These are phyloP conservation scores for Etheostoma spectabile DNA, from an alignment of 2,113 vertebrate species.

Conservation along the genomic window DNA sequence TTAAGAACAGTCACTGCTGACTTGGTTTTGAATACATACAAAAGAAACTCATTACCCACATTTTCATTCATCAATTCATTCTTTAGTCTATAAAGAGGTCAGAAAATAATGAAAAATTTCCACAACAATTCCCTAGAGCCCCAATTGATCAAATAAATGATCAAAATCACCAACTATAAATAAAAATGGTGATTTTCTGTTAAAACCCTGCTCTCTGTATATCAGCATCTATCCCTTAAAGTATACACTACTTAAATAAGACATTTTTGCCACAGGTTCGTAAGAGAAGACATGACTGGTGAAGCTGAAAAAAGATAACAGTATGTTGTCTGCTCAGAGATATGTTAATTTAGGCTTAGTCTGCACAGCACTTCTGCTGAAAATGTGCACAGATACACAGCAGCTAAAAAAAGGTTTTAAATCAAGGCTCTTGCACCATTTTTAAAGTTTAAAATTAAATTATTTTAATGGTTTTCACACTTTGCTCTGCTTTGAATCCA, in stretches of 20 bases:
- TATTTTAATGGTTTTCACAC: no score
- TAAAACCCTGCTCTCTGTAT: neutral
- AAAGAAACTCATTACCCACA: neutral
- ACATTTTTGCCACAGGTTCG: neutral
- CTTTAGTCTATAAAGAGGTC: neutral
- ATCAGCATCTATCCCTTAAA: neutral
- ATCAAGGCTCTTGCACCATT: neutral
- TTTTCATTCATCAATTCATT: neutral
- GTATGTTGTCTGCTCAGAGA: conserved; percentile 16
- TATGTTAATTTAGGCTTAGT: conserved; percentile 26
- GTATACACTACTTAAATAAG: neutral
- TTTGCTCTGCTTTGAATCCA: no score
- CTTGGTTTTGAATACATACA: neutral
- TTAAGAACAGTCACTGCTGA: neutral
- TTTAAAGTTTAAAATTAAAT: no score
- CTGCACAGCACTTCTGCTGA: conserved; percentile 25
- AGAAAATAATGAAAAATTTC: no score
- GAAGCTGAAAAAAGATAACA: neutral
- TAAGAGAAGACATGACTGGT: conserved; percentile 7
- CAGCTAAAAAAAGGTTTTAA: neutral
- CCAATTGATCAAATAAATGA: neutral
- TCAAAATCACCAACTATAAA: neutral
- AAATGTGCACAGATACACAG: conserved; percentile 36
- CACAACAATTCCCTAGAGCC: neutral
- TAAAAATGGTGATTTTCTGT: neutral